Base-by-base conservation (phyloP, 1,140 invertebrate genomes). In the Tetraneura akinire region DNA sequence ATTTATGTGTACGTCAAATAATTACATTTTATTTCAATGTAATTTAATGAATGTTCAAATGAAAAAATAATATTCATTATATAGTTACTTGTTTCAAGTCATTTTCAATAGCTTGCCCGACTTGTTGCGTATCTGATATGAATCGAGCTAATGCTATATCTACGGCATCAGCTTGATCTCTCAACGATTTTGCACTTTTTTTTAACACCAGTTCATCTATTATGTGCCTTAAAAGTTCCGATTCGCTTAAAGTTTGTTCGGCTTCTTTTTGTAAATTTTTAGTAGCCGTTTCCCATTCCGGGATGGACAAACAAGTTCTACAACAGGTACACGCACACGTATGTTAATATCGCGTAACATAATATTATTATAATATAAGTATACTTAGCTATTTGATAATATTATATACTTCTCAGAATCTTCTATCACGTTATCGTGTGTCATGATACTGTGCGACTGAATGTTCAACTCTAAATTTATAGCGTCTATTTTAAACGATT, bases 401-500 rank as follows among this genome's bases (percentile, higher is more conserved):
- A n/a, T n/a, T n/a, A n/a, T n/a, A 37, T 49, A 66, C 80, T n/a
- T 78, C 47, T 78, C 74, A 1, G 74, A 60, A 47, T 62, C 21
- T 45, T 78, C 18, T 1, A 78, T 21, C 23, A 60, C 74, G 16
- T 78, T 26, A 0, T 18, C 1, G 42, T 78, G 74, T 26, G 74
- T 23, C 74, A 92, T 84, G 92, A 83, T 26, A 0, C 88, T 88
- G 16, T 87, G 87, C 1, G 91, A 91, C 81, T 88, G 87, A 64
- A 90, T 90, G 60, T 88, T 89, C 13, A 93, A 84, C n/a, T 88
- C 86, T 29, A 90, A 83, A 83, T 91, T 92, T 0, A 86, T 84
- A 1, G 89, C 85, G 81, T 96, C 94, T 9, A 93, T 91, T 83
- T 92, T 89, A 84, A 93, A 91, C 4, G 94, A 89, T 85, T 93